A percentile compares a stretch with the other conserved stretches of the same genome.
These are phyloP conservation scores for Brassicogethes aeneus DNA, from an alignment of 2,888 invertebrate species.

Conservation along the genomic window DNA sequence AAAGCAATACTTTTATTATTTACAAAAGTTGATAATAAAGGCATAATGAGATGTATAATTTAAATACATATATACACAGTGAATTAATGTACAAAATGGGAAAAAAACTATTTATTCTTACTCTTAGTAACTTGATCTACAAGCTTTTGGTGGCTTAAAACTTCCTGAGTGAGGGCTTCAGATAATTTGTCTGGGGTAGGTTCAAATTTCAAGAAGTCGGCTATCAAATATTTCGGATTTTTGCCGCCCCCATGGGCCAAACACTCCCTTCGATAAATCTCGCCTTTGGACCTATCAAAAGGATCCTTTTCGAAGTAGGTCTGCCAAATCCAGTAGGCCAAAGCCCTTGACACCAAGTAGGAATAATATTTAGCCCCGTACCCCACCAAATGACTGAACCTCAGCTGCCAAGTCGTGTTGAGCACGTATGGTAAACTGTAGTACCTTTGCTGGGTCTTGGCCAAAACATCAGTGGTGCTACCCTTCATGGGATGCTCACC, in stretches of 20 bases:
- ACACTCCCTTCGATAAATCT: slow-evolving; percentile 65
- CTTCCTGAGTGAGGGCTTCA: slow-evolving; percentile 66
- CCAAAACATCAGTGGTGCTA: slow-evolving; percentile 65
- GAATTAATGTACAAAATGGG: too few species aligned
- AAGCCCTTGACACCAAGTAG: slow-evolving; percentile 88
- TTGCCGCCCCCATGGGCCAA: slow-evolving; percentile 82
- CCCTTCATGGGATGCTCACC: slow-evolving; percentile 46
- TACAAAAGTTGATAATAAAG: too few species aligned
- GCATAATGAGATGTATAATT: too few species aligned
- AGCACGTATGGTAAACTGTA: slow-evolving; percentile 80
- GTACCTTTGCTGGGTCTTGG: slow-evolving; percentile 69
- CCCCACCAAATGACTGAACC: slow-evolving; percentile 94
- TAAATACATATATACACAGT: too few species aligned
- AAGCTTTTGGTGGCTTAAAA: slow-evolving; percentile 44
- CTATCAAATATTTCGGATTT: slow-evolving; percentile 68
- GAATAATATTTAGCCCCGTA: slow-evolving; percentile 99
- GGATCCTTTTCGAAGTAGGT: slow-evolving; percentile 73
- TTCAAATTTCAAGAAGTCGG: slow-evolving; percentile 67
- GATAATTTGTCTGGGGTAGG: slow-evolving; percentile 72
- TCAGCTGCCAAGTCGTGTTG: slow-evolving; percentile 91
- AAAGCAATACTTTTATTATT: too few species aligned
- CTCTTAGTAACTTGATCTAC: slow-evolving; percentile 23
- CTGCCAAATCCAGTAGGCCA: slow-evolving; percentile 91
- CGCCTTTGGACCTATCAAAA: slow-evolving; percentile 67
- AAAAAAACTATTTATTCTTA: too few species aligned